phyloP scores from a whole-genome alignment of 2,113 vertebrate genomes.

The Pterocles gutturalis region DNA sequence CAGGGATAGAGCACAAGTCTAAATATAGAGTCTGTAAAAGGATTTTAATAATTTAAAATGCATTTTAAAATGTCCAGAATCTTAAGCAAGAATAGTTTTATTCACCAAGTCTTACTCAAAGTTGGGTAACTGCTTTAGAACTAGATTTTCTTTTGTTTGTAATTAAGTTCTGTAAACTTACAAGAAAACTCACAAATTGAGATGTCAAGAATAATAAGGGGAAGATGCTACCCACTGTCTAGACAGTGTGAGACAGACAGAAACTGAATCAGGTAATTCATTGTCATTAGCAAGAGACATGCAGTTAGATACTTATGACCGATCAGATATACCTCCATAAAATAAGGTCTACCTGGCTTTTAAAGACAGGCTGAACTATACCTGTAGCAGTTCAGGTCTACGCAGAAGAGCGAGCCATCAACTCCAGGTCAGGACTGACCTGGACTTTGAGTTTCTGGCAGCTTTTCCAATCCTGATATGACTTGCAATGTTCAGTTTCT shows the following conservation, averaged over 20 bases:
- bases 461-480: background rate
- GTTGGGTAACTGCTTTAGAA: background rate
- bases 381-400: background rate
- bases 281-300: background rate
- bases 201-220: background rate
- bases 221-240: background rate
- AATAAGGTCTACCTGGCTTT: background rate
- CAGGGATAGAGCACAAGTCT: background rate
- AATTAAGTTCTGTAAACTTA: background rate
- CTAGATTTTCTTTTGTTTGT: background rate
- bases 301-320: background rate
- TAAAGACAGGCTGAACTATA: background rate
- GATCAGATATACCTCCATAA: background rate
- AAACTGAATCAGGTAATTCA: background rate
- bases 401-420: background rate
- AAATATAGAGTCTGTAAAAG: background rate
- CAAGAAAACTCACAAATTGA: background rate
- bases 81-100: background rate
- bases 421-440: background rate
- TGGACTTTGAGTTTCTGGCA: background rate
- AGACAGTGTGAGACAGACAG: background rate
- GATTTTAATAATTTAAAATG: background rate
- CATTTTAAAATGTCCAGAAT: background rate
- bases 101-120: background rate
- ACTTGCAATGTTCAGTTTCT: background rate